These are phyloP conservation scores for Asarcornis scutulata DNA, from an alignment of 2,113 vertebrate genomes.

Conservation along the genomic window DNA sequence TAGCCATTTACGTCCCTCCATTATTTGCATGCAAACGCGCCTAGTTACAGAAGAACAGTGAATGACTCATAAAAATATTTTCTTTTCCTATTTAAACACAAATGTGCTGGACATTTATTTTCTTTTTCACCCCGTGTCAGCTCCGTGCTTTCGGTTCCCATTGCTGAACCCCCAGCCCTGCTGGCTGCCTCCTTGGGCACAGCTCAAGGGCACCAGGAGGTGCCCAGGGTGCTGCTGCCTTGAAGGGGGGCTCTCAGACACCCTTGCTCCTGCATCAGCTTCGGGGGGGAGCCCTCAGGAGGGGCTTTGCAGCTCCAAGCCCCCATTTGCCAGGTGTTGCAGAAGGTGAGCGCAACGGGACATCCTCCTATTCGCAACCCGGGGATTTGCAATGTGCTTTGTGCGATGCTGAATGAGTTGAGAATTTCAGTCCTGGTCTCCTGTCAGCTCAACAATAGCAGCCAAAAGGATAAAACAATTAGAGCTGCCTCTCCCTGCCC, in stretches of 20 bases:
- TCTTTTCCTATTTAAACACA: slow-evolving; percentile 57
- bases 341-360: not conserved
- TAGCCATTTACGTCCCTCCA: slow-evolving; percentile 56
- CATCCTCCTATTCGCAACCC: accelerated
- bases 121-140: not conserved
- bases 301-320: not conserved
- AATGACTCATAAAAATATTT: slow-evolving; percentile 69
- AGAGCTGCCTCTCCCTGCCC: not conserved
- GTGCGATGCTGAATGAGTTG: not conserved
- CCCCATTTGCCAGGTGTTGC: accelerated
- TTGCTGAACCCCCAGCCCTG: not conserved
- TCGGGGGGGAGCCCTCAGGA: not conserved
- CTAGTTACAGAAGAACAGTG: slow-evolving; percentile 39
- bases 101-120: slow-evolving; percentile 50
- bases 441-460: slow-evolving; percentile 32
- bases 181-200: not conserved
- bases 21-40: slow-evolving; percentile 67
- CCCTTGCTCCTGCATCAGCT: not conserved
- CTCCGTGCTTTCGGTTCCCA: not conserved
- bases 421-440: not conserved
- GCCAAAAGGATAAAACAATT: not conserved
- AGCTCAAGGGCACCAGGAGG: not conserved
- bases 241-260: not conserved
- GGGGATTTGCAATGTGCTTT: not conserved
- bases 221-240: not conserved